Conservation (phyloP, 1,140 invertebrate species). For the Cotesia glomerata region DNA sequence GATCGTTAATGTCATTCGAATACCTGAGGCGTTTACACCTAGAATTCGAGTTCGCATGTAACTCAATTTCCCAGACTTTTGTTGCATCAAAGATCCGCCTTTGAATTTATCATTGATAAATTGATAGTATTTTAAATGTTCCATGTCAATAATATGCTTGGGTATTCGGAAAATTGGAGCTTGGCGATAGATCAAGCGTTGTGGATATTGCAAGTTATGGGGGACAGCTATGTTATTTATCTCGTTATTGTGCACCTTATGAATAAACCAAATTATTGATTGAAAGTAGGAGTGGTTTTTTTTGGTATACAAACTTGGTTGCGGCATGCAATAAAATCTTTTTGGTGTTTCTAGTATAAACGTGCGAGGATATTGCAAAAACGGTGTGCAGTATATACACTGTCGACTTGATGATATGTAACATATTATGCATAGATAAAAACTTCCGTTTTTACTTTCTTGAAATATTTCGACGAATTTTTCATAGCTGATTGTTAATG, state of each 20-base stretch:
- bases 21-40: neutral
- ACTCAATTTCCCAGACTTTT: neutral
- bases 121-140: neutral
- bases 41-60: neutral
- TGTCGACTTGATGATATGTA: neutral
- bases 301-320: neutral
- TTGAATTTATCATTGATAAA: neutral
- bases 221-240: neutral
- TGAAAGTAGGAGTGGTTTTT: neutral
- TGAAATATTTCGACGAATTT: neutral
- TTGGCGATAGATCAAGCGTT: neutral
- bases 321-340: neutral
- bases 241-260: neutral
- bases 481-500: neutral
- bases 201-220: neutral
- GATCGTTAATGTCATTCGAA: neutral
- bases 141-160: neutral
- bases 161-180: neutral
- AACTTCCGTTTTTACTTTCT: neutral
- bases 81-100: neutral
- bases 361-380: neutral
- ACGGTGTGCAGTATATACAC: neutral
- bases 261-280: neutral
- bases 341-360: neutral
- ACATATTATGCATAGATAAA: neutral